Base-by-base conservation (phyloP, 2,888 invertebrate species). In the Aricia artaxerxes region DNA sequence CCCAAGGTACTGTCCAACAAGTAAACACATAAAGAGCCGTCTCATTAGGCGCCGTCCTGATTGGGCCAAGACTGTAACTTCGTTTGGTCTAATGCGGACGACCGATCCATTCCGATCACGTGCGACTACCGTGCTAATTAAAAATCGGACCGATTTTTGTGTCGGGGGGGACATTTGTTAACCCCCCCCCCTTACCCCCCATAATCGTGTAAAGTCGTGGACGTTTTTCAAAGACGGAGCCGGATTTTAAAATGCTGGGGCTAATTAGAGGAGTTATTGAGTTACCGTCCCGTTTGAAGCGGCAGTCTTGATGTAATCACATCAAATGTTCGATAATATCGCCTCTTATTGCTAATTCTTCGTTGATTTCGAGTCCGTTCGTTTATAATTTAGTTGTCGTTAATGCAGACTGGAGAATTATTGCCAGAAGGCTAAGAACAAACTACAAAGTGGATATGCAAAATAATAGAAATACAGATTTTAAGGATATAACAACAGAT, bases 71-170 rank as follows among this genome's bases (percentile, higher is more conserved):
- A 90, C 88, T 84, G 88, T 91, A 92, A 92, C 91, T 90, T 88
- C 86, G 89, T 88, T 88, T 88, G 81, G 87, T 87, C 86, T 89
- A 89, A 88, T 89, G 88, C 88, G 84, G 90, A 89, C 87, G 88
- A 90, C 87, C 86, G 85, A 84, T 86, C 84, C 85, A 92, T 90
- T 91, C 93, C 83, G 87, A 88, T 92, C 93, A 93, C 92, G 92
- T 88, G 88, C 90, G 82, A 84, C 84, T 85, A 86, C 86, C 84
- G 86, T 88, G 88, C 92, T 93, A 93, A 94, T 94, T 94, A 93
- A 93, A 94, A 93, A 93, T 93, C 93, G 92, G 92, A 92, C 90
- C 88, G 89, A 92, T 92, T 93, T 93, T 92, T 91, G 91, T 90
- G 88, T 87, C 88, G 87, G 85, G 88, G 85, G 90, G 90, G 91